phyloP scores from a whole-genome alignment of 2,888 invertebrate species.

The Abrostola tripartita region DNA sequence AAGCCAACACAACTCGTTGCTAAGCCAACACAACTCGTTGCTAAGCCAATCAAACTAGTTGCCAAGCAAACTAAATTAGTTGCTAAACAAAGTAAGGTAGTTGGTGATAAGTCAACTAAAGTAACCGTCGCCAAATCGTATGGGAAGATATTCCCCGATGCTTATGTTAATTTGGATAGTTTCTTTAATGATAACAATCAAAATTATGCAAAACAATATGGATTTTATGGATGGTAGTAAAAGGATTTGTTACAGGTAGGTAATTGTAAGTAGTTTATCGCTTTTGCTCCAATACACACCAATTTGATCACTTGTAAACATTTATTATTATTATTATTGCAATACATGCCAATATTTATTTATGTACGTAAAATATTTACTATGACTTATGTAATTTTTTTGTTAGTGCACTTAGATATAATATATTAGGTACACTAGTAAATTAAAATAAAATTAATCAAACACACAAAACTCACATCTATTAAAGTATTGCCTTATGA shows the following conservation, averaged over 20 bases:
- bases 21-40: conserved; percentile 43
- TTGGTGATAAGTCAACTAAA: conserved; percentile 33
- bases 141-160: conserved; percentile 58
- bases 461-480: not conserved
- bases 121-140: conserved; percentile 44
- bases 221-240: conserved; percentile 60
- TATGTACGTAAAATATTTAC: not conserved
- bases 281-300: conserved; percentile 31
- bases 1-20: conserved; percentile 44
- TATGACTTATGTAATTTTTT: no score
- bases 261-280: conserved; percentile 46
- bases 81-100: conserved; percentile 42
- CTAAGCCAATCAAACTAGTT: conserved; percentile 40
- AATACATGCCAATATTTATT: not conserved
- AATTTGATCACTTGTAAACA: conserved; percentile 12
- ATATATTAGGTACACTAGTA: no score
- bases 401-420: no score
- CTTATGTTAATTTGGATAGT: conserved; percentile 61
- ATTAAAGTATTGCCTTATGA: not conserved
- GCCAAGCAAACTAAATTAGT: conserved; percentile 15
- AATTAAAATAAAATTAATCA: no score
- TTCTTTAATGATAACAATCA: conserved; percentile 54
- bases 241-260: conserved; percentile 45
- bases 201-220: conserved; percentile 35
- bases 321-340: conserved; percentile 10